Percentiles rank a stretch among this genome's conserved stretches.
phyloP scores from a whole-genome alignment of 92 coral and sea anemone species.

The Paragorgia papillata region DNA sequence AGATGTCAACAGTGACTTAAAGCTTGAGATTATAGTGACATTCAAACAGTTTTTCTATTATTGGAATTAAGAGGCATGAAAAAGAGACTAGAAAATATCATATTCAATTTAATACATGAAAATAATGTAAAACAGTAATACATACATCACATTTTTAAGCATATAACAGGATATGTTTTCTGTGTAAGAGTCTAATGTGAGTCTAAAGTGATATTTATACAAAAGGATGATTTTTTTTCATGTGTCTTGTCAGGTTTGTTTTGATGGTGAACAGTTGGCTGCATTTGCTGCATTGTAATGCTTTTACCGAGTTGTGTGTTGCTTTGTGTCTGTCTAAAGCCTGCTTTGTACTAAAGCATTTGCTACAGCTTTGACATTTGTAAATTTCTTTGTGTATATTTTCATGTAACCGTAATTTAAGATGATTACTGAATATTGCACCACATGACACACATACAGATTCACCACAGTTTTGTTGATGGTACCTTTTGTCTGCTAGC shows the following conservation, averaged over 20 bases:
- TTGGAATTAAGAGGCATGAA: background rate
- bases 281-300: slow-evolving; percentile 27
- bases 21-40: background rate
- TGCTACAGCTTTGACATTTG: slow-evolving; percentile 22
- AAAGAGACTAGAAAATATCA: background rate
- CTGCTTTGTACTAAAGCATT: slow-evolving; percentile 31
- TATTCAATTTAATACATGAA: background rate
- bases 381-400: slow-evolving; percentile 19
- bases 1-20: no score
- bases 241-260: slow-evolving; percentile 24
- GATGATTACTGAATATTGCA: background rate
- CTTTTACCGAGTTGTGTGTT: slow-evolving; percentile 3
- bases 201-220: slow-evolving; percentile 1
- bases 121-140: background rate
- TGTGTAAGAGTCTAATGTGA: no score
- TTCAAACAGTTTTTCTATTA: no score
- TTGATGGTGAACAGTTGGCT: slow-evolving; percentile 19
- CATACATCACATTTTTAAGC: background rate
- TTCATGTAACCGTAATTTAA: slow-evolving; percentile 16
- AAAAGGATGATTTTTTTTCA: slow-evolving; percentile 9
- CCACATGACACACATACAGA: slow-evolving; percentile 15
- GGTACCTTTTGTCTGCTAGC: slow-evolving; percentile 25
- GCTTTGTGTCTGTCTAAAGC: slow-evolving; percentile 34
- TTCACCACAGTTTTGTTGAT: slow-evolving; percentile 24
- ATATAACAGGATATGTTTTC: background rate